Base-by-base conservation (phyloP, 2,888 invertebrate genomes). In the Drosophila differens region DNA sequence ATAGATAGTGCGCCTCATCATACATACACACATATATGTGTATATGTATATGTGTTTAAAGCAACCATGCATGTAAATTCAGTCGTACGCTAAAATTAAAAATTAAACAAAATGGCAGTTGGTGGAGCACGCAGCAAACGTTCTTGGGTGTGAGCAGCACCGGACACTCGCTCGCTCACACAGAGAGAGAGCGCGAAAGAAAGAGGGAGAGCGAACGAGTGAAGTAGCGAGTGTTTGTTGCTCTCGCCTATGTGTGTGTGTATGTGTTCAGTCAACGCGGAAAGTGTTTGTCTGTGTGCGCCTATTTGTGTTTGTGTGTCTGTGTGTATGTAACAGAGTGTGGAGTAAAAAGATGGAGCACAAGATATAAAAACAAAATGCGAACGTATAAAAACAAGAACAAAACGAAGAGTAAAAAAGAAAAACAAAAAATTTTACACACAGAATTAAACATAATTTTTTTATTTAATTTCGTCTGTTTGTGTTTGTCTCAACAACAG, bases 51-150 rank as follows among this genome's bases (percentile, higher is more conserved):
- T 57, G 28, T 39, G 58, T 32, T 32, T 41, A 41, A 68, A 57
- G 78, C 79, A 82, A 66, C 69, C 63, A 82, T 65, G 82, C 82
- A 79, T 79, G 82, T 76, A 80, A 81, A 81, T 72, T 76, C 70
- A 70, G 65, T 63, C 73, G 70, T 70, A 81, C 82, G 84, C 71
- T 81, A 77, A 82, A 74, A 82, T 77, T 78, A 81, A 74, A 82
- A 81, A 86, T 89, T 91, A 91, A 92, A 92, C 91, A 92, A 92
- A 92, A 92, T 92, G 92, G 92, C 92, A 92, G 92, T 91, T 92
- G 85, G 79, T 82, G 84, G 83, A 85, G 82, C 88, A 86, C 72
- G 74, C 75, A 79, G 65, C 76, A 65, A 63, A 75, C 63, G 68
- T 81, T 85, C 75, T 81, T 84, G 85, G 83, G 85, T 82, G 85